Conservation (phyloP, 1,140 invertebrate genomes). For the Zeugodacus cucurbitae region DNA sequence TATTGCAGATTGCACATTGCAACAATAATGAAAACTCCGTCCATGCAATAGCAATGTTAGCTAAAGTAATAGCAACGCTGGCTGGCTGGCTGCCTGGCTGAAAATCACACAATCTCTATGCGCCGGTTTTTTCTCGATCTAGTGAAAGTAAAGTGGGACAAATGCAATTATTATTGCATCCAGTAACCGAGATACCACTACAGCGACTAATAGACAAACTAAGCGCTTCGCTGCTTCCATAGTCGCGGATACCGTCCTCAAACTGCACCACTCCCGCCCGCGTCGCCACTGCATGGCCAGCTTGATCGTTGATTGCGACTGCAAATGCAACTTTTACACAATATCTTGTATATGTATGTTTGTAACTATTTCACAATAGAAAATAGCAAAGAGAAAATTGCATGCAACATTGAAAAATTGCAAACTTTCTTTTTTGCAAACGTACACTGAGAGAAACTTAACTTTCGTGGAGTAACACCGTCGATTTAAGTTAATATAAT, state of each 20-base stretch:
- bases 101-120: conserved; percentile 32
- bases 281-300: neutral
- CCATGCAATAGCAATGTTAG: neutral
- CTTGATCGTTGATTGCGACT: conserved; percentile 37
- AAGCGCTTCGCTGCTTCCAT: conserved; percentile 2
- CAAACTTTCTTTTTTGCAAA: conserved; percentile 40
- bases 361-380: conserved; percentile 29
- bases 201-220: neutral
- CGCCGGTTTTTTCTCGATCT: conserved; percentile 49
- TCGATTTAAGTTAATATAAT: neutral
- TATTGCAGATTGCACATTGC: neutral
- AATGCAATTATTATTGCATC: conserved; percentile 65
- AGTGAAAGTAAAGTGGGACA: conserved; percentile 66
- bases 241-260: neutral
- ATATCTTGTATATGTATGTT: conserved; percentile 50
- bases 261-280: neutral
- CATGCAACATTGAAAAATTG: conserved; percentile 36
- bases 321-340: conserved; percentile 59
- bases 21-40: neutral
- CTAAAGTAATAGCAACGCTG: neutral
- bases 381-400: conserved; percentile 44
- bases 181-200: conserved; percentile 56
- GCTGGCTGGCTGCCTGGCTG: too few species aligned
- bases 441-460: conserved; percentile 2
- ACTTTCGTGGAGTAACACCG: too few species aligned